A percentile compares a stretch with the other conserved stretches of the same genome.
phyloP scores from a whole-genome alignment of 2,113 vertebrate genomes.

The Brevimyrus niger region DNA sequence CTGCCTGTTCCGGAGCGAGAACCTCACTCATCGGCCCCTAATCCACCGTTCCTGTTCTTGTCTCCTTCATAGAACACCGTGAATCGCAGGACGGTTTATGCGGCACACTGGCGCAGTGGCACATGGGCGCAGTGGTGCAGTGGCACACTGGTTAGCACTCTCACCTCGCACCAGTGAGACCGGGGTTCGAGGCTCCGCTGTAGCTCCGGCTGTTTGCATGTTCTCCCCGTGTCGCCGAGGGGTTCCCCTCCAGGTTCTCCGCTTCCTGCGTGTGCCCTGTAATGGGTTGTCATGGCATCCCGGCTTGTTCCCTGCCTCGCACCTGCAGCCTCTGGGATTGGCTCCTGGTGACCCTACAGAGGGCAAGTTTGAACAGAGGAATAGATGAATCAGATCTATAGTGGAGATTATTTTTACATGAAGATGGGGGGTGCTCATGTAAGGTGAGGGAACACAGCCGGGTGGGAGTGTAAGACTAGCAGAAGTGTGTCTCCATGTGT shows the following conservation, averaged over 20 bases:
- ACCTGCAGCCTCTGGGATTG: neutral
- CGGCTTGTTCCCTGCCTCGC: neutral
- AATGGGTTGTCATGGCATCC: neutral
- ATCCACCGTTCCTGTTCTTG: neutral
- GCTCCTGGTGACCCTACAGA: neutral
- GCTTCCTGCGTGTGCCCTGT: neutral
- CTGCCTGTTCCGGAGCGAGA: neutral
- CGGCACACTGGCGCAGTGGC: neutral
- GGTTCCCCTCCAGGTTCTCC: no score
- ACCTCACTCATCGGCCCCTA: neutral
- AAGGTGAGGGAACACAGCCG: neutral
- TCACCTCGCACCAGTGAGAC: neutral
- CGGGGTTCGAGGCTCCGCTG: neutral
- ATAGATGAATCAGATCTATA: neutral
- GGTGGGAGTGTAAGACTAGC: neutral
- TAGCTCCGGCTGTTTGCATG: neutral
- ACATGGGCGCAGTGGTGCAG: neutral
- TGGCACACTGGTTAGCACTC: neutral
- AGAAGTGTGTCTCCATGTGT: neutral
- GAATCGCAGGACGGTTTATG: neutral
- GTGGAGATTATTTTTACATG: neutral
- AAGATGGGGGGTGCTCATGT: neutral
- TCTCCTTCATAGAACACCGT: neutral
- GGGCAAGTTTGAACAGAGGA: neutral
- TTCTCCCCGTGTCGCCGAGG: neutral